Evolutionary conservation across 2,797 vertebrate genomes (phyloP).

Genomic region (Sebastes itinus): DNA sequence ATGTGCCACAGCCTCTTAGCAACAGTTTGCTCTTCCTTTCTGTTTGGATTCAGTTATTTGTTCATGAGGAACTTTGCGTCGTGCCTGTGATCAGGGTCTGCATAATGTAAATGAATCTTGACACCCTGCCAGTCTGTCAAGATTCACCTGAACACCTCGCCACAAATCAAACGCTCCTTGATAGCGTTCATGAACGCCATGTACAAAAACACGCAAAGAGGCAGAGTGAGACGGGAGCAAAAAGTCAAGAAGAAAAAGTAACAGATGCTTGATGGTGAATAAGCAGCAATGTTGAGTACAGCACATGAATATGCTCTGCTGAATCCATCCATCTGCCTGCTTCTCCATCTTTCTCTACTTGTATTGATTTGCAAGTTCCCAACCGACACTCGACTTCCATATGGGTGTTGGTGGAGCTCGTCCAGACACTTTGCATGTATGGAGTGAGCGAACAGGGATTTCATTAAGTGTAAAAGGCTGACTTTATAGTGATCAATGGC

Average conservation of each 20-base stretch:
- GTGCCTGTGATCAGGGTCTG: not conserved
- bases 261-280: constrained; percentile 26
- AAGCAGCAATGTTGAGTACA: constrained; percentile 4
- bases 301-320: constrained; percentile 14
- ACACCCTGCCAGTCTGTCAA: not conserved
- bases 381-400: not conserved
- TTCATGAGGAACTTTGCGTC: not conserved
- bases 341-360: constrained; percentile 5
- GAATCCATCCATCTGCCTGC: constrained; percentile 46
- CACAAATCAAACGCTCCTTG: constrained; percentile 19
- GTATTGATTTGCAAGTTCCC: constrained; percentile 30
- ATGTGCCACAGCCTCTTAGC: not conserved
- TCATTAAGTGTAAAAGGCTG: constrained; percentile 63
- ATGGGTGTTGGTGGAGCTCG: not conserved
- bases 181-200: not conserved
- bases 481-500: constrained; percentile 52
- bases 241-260: constrained; percentile 15
- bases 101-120: not conserved
- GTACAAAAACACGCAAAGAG: not conserved
- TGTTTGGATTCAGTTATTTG: not conserved
- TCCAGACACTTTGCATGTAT: constrained; percentile 29
- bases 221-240: not conserved
- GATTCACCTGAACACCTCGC: not conserved
- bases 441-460: constrained; percentile 32
- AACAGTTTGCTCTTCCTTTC: not conserved